A percentile compares a stretch with the other conserved stretches of the same genome.
These are phyloP conservation scores for Aplodontia rufa DNA, from an alignment of 2,113 vertebrate genomes.

Conservation along the genomic window DNA sequence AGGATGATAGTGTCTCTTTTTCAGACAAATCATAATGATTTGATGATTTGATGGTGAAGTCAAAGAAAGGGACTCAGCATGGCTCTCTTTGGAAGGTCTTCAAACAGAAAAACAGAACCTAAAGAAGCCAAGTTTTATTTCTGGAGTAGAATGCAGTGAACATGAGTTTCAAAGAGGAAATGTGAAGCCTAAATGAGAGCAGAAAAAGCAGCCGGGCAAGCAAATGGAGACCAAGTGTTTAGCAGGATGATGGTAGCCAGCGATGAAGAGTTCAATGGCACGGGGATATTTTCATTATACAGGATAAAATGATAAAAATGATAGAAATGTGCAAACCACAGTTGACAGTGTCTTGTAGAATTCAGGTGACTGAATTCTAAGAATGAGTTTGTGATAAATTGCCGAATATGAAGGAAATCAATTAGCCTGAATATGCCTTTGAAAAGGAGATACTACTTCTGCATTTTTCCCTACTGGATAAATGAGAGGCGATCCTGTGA, in stretches of 20 bases:
- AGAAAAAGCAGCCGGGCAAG: not conserved
- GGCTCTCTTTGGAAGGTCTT: not conserved
- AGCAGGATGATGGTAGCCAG: not conserved
- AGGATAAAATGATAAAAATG: too few species aligned
- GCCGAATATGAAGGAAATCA: not conserved
- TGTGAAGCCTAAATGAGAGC: not conserved
- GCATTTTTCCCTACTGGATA: not conserved
- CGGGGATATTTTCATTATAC: not conserved
- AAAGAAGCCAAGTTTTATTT: slow-evolving; percentile 37
- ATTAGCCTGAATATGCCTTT: slow-evolving; percentile 7
- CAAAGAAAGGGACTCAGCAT: not conserved
- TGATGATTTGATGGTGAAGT: not conserved
- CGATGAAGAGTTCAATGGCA: not conserved
- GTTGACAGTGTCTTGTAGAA: not conserved
- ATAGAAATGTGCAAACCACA: not conserved
- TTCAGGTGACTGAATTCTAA: not conserved
- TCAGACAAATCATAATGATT: not conserved
- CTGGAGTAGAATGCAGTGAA: not conserved
- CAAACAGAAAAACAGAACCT: not conserved
- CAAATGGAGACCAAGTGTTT: not conserved
- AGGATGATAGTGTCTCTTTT: not conserved
- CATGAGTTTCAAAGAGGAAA: slow-evolving; percentile 53
- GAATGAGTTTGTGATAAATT: not conserved
- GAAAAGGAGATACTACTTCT: not conserved
- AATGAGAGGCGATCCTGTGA: not conserved